Base-by-base conservation (phyloP, 2,888 invertebrate species). In the Oxytorus armatus region DNA sequence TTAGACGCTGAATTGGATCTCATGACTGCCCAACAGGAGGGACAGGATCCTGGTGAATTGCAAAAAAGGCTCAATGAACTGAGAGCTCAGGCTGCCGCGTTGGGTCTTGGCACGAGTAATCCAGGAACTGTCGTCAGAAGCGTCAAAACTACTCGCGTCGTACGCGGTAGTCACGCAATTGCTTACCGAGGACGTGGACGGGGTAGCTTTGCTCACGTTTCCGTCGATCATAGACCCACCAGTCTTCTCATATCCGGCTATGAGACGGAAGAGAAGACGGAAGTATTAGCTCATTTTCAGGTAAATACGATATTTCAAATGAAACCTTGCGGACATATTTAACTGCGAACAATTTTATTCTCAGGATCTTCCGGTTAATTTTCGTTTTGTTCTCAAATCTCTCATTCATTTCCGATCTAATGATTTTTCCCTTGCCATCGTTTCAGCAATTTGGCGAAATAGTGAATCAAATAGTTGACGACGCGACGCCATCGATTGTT, bases 1-100 rank as follows among this genome's bases (percentile, higher is more conserved):
- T 93, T 98, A 8, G 98, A 98, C 89, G 96, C 97, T 0, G 98
- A 98, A 89, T 92, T 98, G 88, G 98, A 98, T 90, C 93, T 98
- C 83, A 97, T 98, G 87, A 96, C 96, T 0, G 97, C 97, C 85
- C 97, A 98, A 88, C 97, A 95, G 91, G 96, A 96, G 89, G 98
- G 98, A 0, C 96, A 95, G 72, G 98, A 98, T 85, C 97, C 97
- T 0, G 94, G 96, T 0, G 97, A 96, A 83, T 92, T 98, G 61
- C 95, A 96, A 86, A 96, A 95, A 90, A 95, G 95, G 88, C 85
- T 92, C 59, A 93, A 94, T 5, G 97, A 97, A 83, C 92, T 98
- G 68, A 94, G 95, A 63, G 92, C 94, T 0, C 92, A 92, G 75
- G 94, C 94, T 84, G 93, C 93, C 89, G 87, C 92, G 3, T 86